Evolutionary conservation across 2,888 invertebrate genomes (phyloP).

Genomic region (Cataglyphis cursor): DNA sequence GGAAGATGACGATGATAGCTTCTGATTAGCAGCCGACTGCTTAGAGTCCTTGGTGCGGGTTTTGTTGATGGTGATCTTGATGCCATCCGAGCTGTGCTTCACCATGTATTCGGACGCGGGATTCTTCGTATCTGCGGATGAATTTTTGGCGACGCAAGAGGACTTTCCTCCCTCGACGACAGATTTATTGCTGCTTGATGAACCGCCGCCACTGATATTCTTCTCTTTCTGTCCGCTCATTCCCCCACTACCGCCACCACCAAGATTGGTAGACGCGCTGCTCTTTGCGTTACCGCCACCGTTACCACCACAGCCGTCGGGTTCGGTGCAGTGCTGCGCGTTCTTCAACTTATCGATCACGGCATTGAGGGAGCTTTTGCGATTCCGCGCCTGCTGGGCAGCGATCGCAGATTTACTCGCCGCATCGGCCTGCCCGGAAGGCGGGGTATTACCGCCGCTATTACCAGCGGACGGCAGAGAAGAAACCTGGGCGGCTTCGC

Average conservation of each 20-base stretch:
- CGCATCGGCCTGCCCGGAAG: slow-evolving; percentile 89
- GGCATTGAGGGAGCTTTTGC: slow-evolving; percentile 93
- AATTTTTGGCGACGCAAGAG: slow-evolving; percentile 80
- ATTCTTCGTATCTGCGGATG: slow-evolving; percentile 88
- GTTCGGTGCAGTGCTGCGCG: slow-evolving; percentile 90
- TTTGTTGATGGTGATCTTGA: slow-evolving; percentile 97
- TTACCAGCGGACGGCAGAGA: slow-evolving; percentile 65
- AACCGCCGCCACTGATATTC: slow-evolving; percentile 66
- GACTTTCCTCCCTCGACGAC: slow-evolving; percentile 83
- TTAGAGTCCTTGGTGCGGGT: slow-evolving; percentile 92
- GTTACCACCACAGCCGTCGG: slow-evolving; percentile 87
- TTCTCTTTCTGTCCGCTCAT: slow-evolving; percentile 80
- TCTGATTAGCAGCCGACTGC: slow-evolving; percentile 78
- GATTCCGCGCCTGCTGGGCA: slow-evolving; percentile 88
- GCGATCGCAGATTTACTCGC: slow-evolving; percentile 89
- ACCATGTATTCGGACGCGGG: slow-evolving; percentile 93
- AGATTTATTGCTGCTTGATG: slow-evolving; percentile 56
- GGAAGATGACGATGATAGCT: slow-evolving; percentile 74
- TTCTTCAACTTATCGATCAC: slow-evolving; percentile 95
- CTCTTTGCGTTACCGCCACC: slow-evolving; percentile 83
- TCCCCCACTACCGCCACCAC: slow-evolving; percentile 7
- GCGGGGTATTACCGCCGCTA: slow-evolving; percentile 86
- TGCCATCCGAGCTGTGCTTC: slow-evolving; percentile 95
- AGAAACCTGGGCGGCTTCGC: slow-evolving; percentile 69
- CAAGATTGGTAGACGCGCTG: slow-evolving; percentile 77